Percentiles rank a stretch among this genome's conserved stretches.
Evolutionary conservation across 1,140 invertebrate species (phyloP).

Genomic region (Plodia interpunctella): DNA sequence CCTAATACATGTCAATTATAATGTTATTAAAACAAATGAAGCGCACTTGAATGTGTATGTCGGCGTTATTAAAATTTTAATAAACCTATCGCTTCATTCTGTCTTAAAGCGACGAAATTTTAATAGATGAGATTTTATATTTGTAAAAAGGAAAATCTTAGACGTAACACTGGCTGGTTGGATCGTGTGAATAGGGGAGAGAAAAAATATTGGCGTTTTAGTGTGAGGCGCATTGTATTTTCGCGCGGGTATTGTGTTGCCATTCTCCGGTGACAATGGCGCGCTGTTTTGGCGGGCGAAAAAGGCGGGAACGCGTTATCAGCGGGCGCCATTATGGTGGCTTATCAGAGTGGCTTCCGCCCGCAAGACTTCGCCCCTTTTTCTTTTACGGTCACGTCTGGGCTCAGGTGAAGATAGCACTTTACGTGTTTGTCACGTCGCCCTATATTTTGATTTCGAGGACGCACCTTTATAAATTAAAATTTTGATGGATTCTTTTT

Average conservation of each 20-base stretch:
- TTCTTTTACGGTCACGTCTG: slow-evolving; percentile 58
- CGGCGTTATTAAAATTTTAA: slow-evolving; percentile 65
- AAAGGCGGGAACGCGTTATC: slow-evolving; percentile 73
- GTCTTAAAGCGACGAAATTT: slow-evolving; percentile 13
- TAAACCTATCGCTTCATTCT: slow-evolving; percentile 23
- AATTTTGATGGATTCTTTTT: too few relatives aligned
- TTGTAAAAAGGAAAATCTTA: background rate
- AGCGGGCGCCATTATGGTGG: slow-evolving; percentile 70
- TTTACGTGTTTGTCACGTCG: slow-evolving; percentile 34
- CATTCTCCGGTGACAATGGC: slow-evolving; percentile 58
- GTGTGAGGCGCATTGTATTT: slow-evolving; percentile 39
- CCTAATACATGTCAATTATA: slow-evolving; percentile 75
- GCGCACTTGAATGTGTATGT: slow-evolving; percentile 47
- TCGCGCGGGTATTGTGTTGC: slow-evolving; percentile 52
- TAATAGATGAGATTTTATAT: background rate
- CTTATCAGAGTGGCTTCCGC: slow-evolving; percentile 73
- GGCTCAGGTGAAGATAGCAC: slow-evolving; percentile 55
- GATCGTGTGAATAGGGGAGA: slow-evolving; percentile 19
- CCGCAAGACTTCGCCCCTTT: slow-evolving; percentile 58
- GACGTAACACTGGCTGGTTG: slow-evolving; percentile 7
- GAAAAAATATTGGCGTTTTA: slow-evolving; percentile 36
- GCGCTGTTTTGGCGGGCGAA: slow-evolving; percentile 67
- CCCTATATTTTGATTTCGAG: too few relatives aligned
- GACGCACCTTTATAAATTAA: too few relatives aligned
- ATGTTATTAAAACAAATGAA: slow-evolving; percentile 67